Evolutionary conservation across 2,113 vertebrate species (phyloP).

Genomic region (Albula glossodonta): DNA sequence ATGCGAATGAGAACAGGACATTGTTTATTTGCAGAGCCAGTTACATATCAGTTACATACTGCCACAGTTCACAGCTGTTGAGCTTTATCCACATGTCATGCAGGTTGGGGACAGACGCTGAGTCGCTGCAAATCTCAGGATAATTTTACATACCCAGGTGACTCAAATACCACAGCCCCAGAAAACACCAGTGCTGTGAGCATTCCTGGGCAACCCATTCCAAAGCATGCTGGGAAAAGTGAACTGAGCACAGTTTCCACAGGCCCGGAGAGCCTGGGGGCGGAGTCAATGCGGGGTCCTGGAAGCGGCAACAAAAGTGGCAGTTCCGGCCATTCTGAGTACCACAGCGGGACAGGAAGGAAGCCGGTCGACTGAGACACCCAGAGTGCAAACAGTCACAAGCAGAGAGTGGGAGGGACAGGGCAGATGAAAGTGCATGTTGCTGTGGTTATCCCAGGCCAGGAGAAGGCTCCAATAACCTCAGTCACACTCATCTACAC

Average conservation of each 20-base stretch:
- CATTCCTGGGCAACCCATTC: neutral
- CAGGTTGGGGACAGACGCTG: no score
- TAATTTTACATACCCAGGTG: no score
- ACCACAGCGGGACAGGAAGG: conserved; percentile 10
- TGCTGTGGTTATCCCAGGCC: no score
- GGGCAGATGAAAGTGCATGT: neutral
- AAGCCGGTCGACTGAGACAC: neutral
- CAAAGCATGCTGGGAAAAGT: neutral
- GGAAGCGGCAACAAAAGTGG: neutral
- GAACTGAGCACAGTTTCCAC: neutral
- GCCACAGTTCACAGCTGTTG: neutral
- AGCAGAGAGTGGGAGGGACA: neutral
- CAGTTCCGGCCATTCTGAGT: conserved; percentile 14
- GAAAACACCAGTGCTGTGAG: neutral
- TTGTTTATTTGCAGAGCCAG: neutral
- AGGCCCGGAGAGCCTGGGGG: neutral
- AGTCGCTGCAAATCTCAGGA: no score
- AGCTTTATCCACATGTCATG: no score
- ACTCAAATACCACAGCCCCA: no score
- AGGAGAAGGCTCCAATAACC: no score
- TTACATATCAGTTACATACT: neutral
- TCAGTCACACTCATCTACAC: no score
- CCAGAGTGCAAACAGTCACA: neutral
- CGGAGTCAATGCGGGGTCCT: neutral
- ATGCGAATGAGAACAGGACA: neutral